Conservation (phyloP, 1,140 invertebrate species). For the Eumaeus atala region DNA sequence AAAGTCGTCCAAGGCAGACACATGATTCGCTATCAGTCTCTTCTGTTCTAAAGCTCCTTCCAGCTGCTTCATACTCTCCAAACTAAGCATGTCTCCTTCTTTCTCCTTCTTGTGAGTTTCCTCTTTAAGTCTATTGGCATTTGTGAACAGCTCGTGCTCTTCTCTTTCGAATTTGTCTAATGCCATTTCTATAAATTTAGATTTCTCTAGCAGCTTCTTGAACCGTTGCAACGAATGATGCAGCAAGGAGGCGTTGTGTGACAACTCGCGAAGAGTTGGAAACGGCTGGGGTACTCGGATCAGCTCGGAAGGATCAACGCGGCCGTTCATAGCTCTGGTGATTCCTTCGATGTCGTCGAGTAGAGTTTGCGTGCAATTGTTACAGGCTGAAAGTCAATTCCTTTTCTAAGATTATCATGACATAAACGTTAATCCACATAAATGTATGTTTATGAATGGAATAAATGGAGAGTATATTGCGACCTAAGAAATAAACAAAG, state of each 20-base stretch:
- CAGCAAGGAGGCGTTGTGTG: slow-evolving; percentile 40
- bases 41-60: slow-evolving; percentile 51
- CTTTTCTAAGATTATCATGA: too few species aligned
- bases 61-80: slow-evolving; percentile 58
- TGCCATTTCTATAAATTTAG: slow-evolving; percentile 33
- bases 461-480: too few species aligned
- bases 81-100: slow-evolving; percentile 42
- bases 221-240: slow-evolving; percentile 29
- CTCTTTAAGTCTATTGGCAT: slow-evolving; percentile 38
- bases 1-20: slow-evolving; percentile 71
- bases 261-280: slow-evolving; percentile 74
- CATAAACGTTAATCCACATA: too few species aligned
- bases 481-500: too few species aligned
- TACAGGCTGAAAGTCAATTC: too few species aligned
- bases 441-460: too few species aligned
- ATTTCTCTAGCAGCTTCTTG: slow-evolving; percentile 29
- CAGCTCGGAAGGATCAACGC: slow-evolving; percentile 75
- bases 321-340: slow-evolving; percentile 68
- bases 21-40: slow-evolving; percentile 44
- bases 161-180: slow-evolving; percentile 35
- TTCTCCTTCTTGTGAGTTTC: slow-evolving; percentile 41
- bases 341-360: slow-evolving; percentile 83
- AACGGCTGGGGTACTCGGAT: slow-evolving; percentile 85
- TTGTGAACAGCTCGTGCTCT: slow-evolving; percentile 47
- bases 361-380: slow-evolving; percentile 91